Conservation (phyloP, 2,888 invertebrate genomes). For the Rotaria socialis region DNA sequence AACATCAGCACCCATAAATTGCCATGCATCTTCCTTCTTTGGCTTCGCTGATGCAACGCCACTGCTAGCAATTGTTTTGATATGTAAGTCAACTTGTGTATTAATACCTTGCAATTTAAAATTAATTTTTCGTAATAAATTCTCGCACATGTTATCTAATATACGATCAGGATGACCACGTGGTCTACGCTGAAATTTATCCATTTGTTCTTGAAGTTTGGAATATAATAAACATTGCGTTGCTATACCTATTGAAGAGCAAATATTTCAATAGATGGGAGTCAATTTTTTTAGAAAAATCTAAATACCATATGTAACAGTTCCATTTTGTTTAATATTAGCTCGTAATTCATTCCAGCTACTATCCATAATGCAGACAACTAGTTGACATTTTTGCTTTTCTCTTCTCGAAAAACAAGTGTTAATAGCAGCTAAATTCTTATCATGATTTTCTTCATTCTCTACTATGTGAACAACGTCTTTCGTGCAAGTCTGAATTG, state of each 20-base stretch:
- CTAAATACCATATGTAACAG: neutral
- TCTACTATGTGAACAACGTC: neutral
- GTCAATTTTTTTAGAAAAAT: neutral
- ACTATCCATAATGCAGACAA: neutral
- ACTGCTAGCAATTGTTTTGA: neutral
- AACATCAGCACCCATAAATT: constrained; percentile 20
- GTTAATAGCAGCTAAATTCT: neutral
- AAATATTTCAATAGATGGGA: neutral
- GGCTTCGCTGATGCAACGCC: neutral
- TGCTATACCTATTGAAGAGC: neutral
- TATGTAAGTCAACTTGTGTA: neutral
- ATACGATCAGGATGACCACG: neutral
- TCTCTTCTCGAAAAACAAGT: neutral
- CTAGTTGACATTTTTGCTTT: neutral
- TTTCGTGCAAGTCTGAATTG: neutral
- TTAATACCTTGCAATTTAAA: constrained; percentile 29
- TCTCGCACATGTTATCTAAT: constrained; percentile 25
- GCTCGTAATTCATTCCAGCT: neutral
- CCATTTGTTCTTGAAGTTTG: constrained; percentile 2
- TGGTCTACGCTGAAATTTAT: neutral
- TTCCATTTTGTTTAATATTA: neutral
- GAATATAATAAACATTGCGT: neutral
- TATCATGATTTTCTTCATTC: neutral
- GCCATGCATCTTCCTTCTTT: neutral
- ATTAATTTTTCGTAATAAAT: constrained; percentile 17